phyloP scores from a whole-genome alignment of 35 echinoderm and acorn worm species.

The Acanthaster planci region DNA sequence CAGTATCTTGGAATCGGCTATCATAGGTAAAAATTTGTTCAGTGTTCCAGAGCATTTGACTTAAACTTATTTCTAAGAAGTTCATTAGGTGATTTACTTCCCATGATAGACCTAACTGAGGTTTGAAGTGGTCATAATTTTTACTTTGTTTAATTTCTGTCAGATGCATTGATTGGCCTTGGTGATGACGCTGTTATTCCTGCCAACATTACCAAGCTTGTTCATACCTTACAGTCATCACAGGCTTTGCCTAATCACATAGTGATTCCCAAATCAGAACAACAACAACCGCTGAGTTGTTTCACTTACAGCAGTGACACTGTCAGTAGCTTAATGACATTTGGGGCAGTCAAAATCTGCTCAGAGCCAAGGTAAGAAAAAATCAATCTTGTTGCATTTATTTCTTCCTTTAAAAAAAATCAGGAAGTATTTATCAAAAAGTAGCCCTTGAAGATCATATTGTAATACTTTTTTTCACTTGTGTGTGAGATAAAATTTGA shows the following conservation, averaged over 20 bases:
- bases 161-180: slow-evolving; percentile 24
- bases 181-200: background rate
- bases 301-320: slow-evolving; percentile 34
- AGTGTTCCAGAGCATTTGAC: no score
- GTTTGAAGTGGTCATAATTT: no score
- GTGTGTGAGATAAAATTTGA: background rate
- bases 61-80: no score
- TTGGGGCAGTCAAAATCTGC: slow-evolving; percentile 30
- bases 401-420: no score
- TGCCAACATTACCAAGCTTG: slow-evolving; percentile 37
- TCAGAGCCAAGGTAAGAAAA: slow-evolving; percentile 9
- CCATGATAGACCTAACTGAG: no score
- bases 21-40: slow-evolving; percentile 40
- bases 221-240: slow-evolving; percentile 29
- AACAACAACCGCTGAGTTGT: background rate
- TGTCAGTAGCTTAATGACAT: slow-evolving; percentile 13
- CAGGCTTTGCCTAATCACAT: slow-evolving; percentile 32
- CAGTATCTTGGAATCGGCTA: slow-evolving; percentile 40
- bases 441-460: no score
- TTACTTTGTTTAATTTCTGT: background rate
- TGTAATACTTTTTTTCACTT: no score
- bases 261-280: background rate
- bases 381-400: no score
- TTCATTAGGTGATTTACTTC: no score
- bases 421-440: no score